These are phyloP conservation scores for Dryococelus australis DNA, from an alignment of 2,888 invertebrate species.

Conservation along the genomic window DNA sequence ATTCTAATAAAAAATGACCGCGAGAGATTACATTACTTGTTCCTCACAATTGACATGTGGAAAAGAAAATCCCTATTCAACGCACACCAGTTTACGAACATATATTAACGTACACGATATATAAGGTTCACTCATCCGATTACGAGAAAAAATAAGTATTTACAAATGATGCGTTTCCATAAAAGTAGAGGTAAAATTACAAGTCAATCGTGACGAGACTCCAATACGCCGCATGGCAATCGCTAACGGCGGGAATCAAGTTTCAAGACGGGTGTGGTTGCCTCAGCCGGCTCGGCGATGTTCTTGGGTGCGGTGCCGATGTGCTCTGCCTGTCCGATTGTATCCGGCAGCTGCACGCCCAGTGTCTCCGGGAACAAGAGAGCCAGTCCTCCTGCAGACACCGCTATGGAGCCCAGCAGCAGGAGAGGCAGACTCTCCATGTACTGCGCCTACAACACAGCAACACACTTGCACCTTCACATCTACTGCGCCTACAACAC, in stretches of 20 bases:
- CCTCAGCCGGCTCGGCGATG: constrained; percentile 57
- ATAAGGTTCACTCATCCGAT: too few species aligned
- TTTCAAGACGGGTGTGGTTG: constrained; percentile 74
- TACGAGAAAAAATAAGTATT: too few species aligned
- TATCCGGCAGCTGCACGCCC: constrained; percentile 70
- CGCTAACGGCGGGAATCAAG: constrained; percentile 71
- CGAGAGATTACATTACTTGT: too few species aligned
- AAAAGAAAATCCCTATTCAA: too few species aligned
- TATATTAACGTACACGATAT: too few species aligned
- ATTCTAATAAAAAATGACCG: too few species aligned
- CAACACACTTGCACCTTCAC: constrained; percentile 21
- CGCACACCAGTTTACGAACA: too few species aligned
- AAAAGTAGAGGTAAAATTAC: too few species aligned
- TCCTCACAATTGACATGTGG: too few species aligned
- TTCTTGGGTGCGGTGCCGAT: constrained; percentile 18
- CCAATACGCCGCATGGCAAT: constrained; percentile 50
- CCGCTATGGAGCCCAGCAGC: constrained; percentile 69
- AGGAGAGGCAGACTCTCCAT: constrained; percentile 66
- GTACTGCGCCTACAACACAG: constrained; percentile 51
- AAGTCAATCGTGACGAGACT: too few species aligned
- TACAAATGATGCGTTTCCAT: too few species aligned
- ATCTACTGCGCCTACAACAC: constrained; percentile 52
- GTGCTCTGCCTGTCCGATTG: constrained; percentile 70
- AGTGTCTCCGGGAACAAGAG: constrained; percentile 74
- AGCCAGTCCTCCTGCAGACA: constrained; percentile 68